Evolutionary conservation across 64 coral and sea anemone species (phyloP).

Genomic region (Exaiptasia diaphana): DNA sequence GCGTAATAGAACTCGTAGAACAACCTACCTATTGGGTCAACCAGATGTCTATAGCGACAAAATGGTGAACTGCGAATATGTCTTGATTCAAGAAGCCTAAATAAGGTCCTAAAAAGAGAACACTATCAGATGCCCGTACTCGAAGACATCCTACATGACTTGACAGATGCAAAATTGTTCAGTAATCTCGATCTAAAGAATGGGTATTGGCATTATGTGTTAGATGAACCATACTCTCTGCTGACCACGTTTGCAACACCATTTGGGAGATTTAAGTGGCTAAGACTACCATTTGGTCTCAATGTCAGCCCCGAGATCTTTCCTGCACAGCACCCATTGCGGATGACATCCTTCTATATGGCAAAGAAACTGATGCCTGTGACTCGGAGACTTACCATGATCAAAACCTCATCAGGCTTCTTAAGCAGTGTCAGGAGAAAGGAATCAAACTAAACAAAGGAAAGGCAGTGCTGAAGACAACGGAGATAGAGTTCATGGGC

Average conservation of each 20-base stretch:
- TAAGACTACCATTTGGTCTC: not conserved
- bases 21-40: constrained; percentile 14
- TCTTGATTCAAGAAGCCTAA: not conserved
- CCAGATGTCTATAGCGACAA: not conserved
- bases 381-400: not conserved
- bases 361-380: not conserved
- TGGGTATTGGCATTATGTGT: not conserved
- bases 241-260: not conserved
- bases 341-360: not conserved
- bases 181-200: constrained; percentile 1
- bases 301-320: not conserved
- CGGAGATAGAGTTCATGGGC: not conserved
- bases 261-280: not conserved
- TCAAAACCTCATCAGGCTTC: not conserved
- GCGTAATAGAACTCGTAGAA: not conserved
- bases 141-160: constrained; percentile 34
- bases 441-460: not conserved
- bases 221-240: not conserved
- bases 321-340: not conserved
- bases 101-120: constrained; percentile 23
- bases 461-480: not conserved
- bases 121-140: constrained; percentile 17
- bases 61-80: constrained; percentile 9
- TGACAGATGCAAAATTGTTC: constrained; percentile 17
- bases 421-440: not conserved